Evolutionary conservation across 2,888 invertebrate genomes (phyloP), one percentile per base, ranked within the genome.

Genomic region (Phrixothrix hirtus): DNA sequence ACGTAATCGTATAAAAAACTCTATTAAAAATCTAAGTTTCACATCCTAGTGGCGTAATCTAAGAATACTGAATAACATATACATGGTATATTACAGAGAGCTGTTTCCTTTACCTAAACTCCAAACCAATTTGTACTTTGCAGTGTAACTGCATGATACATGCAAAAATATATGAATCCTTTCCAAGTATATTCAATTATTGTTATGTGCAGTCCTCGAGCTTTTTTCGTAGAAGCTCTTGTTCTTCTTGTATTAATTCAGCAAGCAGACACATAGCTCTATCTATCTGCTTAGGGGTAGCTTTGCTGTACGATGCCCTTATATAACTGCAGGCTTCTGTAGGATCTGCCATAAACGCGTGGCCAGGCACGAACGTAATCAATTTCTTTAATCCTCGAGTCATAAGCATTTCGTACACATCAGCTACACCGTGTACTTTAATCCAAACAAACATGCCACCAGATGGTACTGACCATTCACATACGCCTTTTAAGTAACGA

Each of bases 371-470:
- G 58, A 89, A 75, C 67, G 86, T 81, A 1, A 89, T 81, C 6
- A 87, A 83, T 47, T 86, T 83, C 43, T 81, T 77, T 13, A 86
- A 71, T 0, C 88, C 90, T 39, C 85, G 81, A 41, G 83, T 79
- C 77, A 83, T 81, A 9, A 90, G 83, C 84, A 91, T 83, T 47
- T 85, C 81, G 71, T 84, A 84, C 1, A 89, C 86, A 67, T 91
- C 89, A 1, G 80, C 75, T 0, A 91, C 79, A 0, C 82, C 85
- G 2, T 75, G 76, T 0, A 89, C 82, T 63, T 83, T 81, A 38
- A 89, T 76, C 91, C 91, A 92, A 27, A 89, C 78, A 74, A 90
- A 91, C 79, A 91, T 84, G 0, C 91, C 91, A 1, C 87, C 89
- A 2, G 76, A 71, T 0, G 92, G 91, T 14, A 79, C 68, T 0